Evolutionary conservation across 2,888 invertebrate genomes (phyloP).

Genomic region (Agapostemon virescens): DNA sequence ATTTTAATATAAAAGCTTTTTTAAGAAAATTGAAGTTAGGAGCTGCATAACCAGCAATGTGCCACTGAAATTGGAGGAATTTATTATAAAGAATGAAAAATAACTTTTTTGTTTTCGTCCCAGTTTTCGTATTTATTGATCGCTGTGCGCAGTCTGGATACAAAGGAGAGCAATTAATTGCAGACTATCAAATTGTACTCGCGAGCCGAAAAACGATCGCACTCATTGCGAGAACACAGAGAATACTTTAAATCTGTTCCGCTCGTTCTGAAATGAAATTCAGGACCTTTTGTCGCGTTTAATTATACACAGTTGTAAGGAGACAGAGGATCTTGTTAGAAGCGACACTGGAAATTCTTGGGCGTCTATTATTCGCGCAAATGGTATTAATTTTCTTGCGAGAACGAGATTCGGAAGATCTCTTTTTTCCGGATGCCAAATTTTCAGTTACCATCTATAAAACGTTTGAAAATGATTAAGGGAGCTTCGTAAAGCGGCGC

Average conservation of each 20-base stretch:
- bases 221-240: neutral
- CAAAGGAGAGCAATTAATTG: neutral
- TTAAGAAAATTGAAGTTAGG: too few species aligned
- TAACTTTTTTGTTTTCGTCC: too few species aligned
- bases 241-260: neutral
- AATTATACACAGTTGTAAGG: slow-evolving; percentile 11
- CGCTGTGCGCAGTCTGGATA: too few species aligned
- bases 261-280: neutral
- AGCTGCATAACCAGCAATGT: too few species aligned
- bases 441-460: slow-evolving; percentile 40
- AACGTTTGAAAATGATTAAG: slow-evolving; percentile 21
- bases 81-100: too few species aligned
- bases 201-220: neutral
- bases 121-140: too few species aligned
- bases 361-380: slow-evolving; percentile 25
- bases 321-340: neutral
- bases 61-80: too few species aligned
- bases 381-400: slow-evolving; percentile 43
- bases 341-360: neutral
- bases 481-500: slow-evolving; percentile 23
- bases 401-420: slow-evolving; percentile 2
- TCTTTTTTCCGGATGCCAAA: slow-evolving; percentile 3
- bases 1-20: too few species aligned
- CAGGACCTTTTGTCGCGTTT: neutral
- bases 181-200: neutral